Conservation (phyloP, 2,888 invertebrate genomes). For the Congeria kusceri region DNA sequence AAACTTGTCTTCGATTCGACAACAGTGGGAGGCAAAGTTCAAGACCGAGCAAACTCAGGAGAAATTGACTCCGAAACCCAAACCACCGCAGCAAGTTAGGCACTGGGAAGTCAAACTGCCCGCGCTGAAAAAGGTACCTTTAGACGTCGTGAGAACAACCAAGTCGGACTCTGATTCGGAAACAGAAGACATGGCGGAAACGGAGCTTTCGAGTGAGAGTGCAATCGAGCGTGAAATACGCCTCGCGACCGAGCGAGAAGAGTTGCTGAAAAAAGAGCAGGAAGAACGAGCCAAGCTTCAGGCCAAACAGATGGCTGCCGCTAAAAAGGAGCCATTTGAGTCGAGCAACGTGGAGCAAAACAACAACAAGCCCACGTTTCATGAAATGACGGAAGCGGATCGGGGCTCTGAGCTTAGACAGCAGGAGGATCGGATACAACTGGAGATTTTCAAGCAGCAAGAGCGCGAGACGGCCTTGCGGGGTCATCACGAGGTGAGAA, state of each 20-base stretch:
- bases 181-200: slow-evolving; percentile 63
- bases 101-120: slow-evolving; percentile 78
- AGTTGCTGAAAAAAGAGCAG: slow-evolving; percentile 75
- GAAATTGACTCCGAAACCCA: slow-evolving; percentile 24
- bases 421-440: slow-evolving; percentile 68
- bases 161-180: slow-evolving; percentile 55
- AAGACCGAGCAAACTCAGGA: slow-evolving; percentile 28
- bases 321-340: slow-evolving; percentile 62
- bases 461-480: slow-evolving; percentile 68
- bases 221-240: slow-evolving; percentile 83
- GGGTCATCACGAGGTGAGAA: slow-evolving; percentile 11
- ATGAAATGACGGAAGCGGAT: slow-evolving; percentile 82
- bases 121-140: slow-evolving; percentile 48
- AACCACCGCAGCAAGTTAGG: slow-evolving; percentile 60
- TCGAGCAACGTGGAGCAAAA: slow-evolving; percentile 51
- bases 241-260: slow-evolving; percentile 80
- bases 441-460: slow-evolving; percentile 70
- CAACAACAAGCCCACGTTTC: slow-evolving; percentile 71
- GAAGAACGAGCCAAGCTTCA: slow-evolving; percentile 69
- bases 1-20: slow-evolving; percentile 73
- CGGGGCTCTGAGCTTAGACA: slow-evolving; percentile 76
- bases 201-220: slow-evolving; percentile 75
- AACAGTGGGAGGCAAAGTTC: slow-evolving; percentile 75
- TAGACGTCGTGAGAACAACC: slow-evolving; percentile 47
- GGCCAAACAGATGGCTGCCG: slow-evolving; percentile 59